These are phyloP conservation scores for Macrostomum lignano DNA, from an alignment of 1,140 invertebrate genomes.

Conservation along the genomic window DNA sequence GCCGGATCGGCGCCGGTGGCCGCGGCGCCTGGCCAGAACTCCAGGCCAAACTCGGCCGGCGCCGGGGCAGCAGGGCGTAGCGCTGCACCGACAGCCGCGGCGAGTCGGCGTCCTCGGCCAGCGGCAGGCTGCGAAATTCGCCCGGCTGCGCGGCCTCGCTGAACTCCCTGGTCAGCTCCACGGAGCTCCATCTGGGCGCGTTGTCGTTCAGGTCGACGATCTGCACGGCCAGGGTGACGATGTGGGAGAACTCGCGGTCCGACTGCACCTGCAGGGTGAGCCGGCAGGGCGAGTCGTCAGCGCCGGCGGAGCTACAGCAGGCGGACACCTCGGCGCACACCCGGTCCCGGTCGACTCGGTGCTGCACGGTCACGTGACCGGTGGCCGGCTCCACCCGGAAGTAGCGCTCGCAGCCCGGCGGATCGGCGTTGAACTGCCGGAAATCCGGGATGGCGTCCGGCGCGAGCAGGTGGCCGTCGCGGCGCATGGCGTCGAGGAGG, in stretches of 20 bases:
- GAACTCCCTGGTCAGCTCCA: background rate
- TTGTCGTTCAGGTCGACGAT: conserved; percentile 8
- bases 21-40: background rate
- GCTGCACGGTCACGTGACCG: conserved; percentile 5
- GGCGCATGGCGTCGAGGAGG: too few relatives aligned
- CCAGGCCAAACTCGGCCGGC: conserved; percentile 5
- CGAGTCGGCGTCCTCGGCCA: conserved; percentile 4
- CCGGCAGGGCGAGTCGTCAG: conserved; percentile 4
- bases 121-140: background rate
- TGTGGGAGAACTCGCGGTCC: conserved; percentile 4
- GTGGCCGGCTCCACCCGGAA: conserved; percentile 4
- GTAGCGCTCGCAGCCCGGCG: too few relatives aligned
- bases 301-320: background rate
- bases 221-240: conserved; percentile 5
- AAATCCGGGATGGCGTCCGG: too few relatives aligned
- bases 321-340: conserved; percentile 1
- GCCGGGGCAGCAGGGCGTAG: background rate
- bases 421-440: too few relatives aligned
- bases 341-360: conserved; percentile 6
- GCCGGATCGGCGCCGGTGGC: background rate
- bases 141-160: conserved; percentile 1
- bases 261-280: background rate
- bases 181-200: conserved; percentile 5
- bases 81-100: background rate
- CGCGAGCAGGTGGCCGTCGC: too few relatives aligned